These are phyloP conservation scores for Diprion similis DNA, from an alignment of 1,140 invertebrate species.

Conservation along the genomic window DNA sequence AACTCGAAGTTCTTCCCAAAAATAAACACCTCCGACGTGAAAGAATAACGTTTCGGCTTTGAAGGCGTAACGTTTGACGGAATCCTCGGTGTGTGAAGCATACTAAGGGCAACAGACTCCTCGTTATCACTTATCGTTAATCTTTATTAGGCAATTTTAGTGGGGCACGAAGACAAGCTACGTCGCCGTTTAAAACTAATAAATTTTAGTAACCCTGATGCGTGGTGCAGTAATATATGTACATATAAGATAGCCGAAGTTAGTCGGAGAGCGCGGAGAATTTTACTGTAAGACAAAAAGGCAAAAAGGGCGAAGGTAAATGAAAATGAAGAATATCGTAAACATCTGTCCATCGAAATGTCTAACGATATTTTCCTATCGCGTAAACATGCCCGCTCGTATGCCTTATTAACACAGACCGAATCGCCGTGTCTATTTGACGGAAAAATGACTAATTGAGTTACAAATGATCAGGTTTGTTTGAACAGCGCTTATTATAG, in stretches of 20 bases:
- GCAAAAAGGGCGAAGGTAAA: no score
- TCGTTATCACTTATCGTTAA: not conserved
- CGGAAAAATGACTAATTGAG: not conserved
- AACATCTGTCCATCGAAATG: no score
- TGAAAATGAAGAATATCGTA: no score
- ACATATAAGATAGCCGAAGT: no score
- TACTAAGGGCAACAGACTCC: not conserved
- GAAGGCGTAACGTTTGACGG: not conserved
- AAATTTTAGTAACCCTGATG: not conserved
- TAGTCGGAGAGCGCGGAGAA: no score
- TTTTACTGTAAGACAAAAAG: no score
- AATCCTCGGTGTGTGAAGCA: not conserved
- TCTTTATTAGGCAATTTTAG: slow-evolving; percentile 3
- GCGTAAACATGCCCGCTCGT: no score
- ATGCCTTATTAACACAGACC: no score
- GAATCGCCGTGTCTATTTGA: not conserved
- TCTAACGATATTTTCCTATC: no score
- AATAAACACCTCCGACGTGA: slow-evolving; percentile 6
- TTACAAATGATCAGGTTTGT: not conserved
- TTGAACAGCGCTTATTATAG: not conserved
- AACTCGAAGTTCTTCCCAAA: not conserved
- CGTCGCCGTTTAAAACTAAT: not conserved
- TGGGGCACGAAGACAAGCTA: not conserved
- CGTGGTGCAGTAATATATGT: no score
- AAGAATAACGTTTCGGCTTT: not conserved